Percentiles rank a stretch among this genome's conserved stretches.
Evolutionary conservation across 2,113 vertebrate species (phyloP).

Genomic region (Charadrius vociferus): DNA sequence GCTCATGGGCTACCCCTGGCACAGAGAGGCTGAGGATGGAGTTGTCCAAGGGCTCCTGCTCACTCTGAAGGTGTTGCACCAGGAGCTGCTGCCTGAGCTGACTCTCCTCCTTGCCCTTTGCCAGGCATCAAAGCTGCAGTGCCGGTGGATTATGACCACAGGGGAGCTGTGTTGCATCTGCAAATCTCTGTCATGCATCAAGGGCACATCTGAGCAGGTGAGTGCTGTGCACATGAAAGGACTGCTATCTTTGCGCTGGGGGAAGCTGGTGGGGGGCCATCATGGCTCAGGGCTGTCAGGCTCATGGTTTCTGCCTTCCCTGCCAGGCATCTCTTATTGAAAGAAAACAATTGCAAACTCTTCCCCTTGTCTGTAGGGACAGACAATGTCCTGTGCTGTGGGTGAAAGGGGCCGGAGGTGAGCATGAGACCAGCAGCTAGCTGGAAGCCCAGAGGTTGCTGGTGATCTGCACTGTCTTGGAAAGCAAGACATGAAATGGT

Average conservation of each 20-base stretch:
- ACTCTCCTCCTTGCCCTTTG: background rate
- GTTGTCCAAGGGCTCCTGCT: background rate
- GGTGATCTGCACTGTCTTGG: background rate
- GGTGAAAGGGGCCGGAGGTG: background rate
- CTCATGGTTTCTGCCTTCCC: background rate
- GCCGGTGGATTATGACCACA: background rate
- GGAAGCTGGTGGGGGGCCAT: background rate
- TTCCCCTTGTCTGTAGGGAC: background rate
- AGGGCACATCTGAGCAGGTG: conserved; percentile 29
- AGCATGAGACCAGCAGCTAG: background rate
- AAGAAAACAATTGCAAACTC: background rate
- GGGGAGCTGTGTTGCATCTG: background rate
- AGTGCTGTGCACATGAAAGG: conserved; percentile 14
- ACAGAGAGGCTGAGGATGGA: background rate
- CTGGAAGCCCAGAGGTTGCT: background rate
- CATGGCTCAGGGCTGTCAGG: background rate
- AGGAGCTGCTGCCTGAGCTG: background rate
- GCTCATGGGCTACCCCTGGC: background rate
- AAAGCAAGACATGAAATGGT: background rate
- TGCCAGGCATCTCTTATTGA: background rate
- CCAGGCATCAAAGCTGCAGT: background rate
- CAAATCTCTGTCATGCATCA: background rate
- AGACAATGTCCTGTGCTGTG: background rate
- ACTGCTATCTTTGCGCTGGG: background rate
- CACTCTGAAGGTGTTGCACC: background rate